A percentile compares a stretch with the other conserved stretches of the same genome.
Conservation (phyloP, 2,113 vertebrate species). For the Lepus europaeus region DNA sequence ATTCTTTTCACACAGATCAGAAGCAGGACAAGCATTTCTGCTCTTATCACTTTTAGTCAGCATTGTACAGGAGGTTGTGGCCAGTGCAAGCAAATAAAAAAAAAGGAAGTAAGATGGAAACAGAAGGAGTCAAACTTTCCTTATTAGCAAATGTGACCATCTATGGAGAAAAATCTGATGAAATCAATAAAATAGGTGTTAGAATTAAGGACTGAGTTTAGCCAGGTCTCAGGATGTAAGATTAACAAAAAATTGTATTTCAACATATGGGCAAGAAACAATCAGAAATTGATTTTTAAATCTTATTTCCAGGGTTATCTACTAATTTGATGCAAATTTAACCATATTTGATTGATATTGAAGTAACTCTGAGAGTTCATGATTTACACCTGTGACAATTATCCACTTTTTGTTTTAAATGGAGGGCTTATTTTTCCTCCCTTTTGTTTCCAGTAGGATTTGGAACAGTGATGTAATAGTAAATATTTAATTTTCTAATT, state of each 20-base stretch:
- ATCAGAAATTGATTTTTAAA: not conserved
- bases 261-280: not conserved
- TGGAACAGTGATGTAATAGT: not conserved
- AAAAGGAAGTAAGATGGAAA: not conserved
- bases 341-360: not conserved
- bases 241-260: not conserved
- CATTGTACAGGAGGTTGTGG: not conserved
- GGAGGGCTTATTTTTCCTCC: not conserved
- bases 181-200: not conserved
- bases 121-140: not conserved
- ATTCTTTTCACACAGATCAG: not conserved
- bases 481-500: not conserved
- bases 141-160: not conserved
- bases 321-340: not conserved
- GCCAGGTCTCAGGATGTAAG: not conserved
- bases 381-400: not conserved
- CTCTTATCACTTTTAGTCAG: not conserved
- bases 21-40: not conserved
- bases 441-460: slow-evolving; percentile 15
- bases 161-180: not conserved
- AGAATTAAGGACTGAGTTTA: not conserved
- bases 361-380: not conserved
- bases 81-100: not conserved
- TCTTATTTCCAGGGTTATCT: not conserved
- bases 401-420: not conserved